Evolutionary conservation across 2,113 vertebrate species (phyloP), one percentile per base, ranked within the genome.

Genomic region (Globicephala melas): DNA sequence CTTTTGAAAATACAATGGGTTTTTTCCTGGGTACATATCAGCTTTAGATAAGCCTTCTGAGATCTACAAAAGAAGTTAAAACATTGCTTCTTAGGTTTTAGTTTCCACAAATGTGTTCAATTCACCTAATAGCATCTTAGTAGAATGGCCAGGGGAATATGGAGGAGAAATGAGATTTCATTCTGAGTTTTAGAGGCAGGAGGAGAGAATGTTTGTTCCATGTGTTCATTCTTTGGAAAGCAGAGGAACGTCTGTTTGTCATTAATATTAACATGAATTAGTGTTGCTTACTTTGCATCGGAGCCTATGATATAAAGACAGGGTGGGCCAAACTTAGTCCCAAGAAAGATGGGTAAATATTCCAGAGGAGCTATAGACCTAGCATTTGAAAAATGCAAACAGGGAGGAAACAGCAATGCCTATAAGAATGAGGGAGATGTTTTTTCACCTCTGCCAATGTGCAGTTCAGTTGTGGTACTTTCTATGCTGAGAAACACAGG

Each of bases 21-120:
- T 92, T 50, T 28, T 60, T n/a, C 25, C 47, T 36, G 3, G 31
- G 80, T 90, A 87, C 13, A 15, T 70, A 90, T 80, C 92, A 94
- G 41, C 58, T 93, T 94, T 86, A 92, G 95, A 87, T 97, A 94
- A 98, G 83, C 23, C 28, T 96, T 95, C 36, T 8, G 44, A 94
- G 91, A 87, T 92, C 10, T 60, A 74, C 80, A 94, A 73, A 93
- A 83, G 77, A 94, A 71, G 93, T 62, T 89, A 41, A 96, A 95
- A 68, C 62, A 47, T 90, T 86, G 62, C 63, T 81, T 92, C 92
- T 71, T n/a, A 79, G 77, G 77, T 77, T 95, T 93, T 68, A 58
- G 58, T 79, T 94, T 89, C 83, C 76, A 90, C 41, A 79, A 89
- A 83, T 74, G 28, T 92, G 73, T 91, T 95, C 62, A 68, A 0